Evolutionary conservation across 2,888 invertebrate species (phyloP), one percentile per base, ranked within the genome.

Genomic region (Cosmia pyralina): DNA sequence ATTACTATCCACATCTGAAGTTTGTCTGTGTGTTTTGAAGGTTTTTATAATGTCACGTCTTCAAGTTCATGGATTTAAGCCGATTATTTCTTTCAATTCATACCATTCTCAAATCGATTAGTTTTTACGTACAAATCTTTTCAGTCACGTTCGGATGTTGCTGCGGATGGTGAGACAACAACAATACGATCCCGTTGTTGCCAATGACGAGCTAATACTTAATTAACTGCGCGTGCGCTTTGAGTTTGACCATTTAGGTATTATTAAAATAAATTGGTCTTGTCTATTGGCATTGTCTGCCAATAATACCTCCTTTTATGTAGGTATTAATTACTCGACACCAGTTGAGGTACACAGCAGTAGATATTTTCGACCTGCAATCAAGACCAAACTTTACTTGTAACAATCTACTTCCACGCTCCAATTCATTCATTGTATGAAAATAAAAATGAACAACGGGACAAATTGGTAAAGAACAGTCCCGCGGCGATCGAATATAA

Each of bases 401-500:
- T n/a, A n/a, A n/a, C n/a, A 46, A 46, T 2, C 4, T 22, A 57
- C 13, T 34, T 48, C 10, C 19, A 41, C 41, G 74, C n/a, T 74
- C 11, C 2, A 48, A 64, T 28, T 8, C 4, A 58, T 75, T 50
- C 15, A 55, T 38, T 44, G 15, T 22, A 10, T 55, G n/a, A 48
- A 77, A 55, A 77, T 59, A 44, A 66, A 77, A 58, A n/a, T 15
- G 48, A 64, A 64, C 28, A 67, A 64, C 50, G 48, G 57, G 34
- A 59, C 34, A 67, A 79, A 73, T 79, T 79, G 48, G 48, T 22
- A 58, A 63, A 68, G n/a, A 28, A 63, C 57, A 62, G 52, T 48
- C 63, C 72, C 41, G 55, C 64, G 59, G 22, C 22, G 28, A 60
- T 60, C 53, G 58, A 74, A 58, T 87, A 83, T 85, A 85, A 89